These are phyloP conservation scores for Tragelaphus buxtoni DNA, from an alignment of 2,113 vertebrate genomes.

Conservation along the genomic window DNA sequence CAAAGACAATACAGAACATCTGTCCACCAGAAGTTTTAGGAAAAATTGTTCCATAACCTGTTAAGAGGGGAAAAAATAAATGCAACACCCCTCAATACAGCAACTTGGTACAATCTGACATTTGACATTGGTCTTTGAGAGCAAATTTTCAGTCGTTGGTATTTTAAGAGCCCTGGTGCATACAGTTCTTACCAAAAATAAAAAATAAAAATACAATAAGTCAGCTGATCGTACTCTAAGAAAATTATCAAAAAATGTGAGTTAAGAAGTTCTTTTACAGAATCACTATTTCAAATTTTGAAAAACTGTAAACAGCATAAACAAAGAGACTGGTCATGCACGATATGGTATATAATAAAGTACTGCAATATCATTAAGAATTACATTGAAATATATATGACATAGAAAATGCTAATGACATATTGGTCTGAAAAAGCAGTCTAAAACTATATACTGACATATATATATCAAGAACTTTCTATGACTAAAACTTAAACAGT, in stretches of 20 bases:
- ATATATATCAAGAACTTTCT: not conserved
- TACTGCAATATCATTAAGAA: not conserved
- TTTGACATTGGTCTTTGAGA: not conserved
- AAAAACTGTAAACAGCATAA: not conserved
- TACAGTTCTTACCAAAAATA: not conserved
- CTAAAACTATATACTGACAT: not conserved
- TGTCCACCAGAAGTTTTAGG: constrained; percentile 78
- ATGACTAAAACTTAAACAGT: not conserved
- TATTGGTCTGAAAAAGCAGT: not conserved
- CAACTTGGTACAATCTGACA: not conserved
- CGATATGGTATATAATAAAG: not conserved
- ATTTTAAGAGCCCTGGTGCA: not conserved
- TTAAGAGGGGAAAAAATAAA: constrained; percentile 30
- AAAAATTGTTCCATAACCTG: constrained; percentile 78
- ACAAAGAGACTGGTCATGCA: not conserved
- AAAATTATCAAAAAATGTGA: not conserved
- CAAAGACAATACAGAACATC: constrained; percentile 81
- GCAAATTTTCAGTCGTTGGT: not conserved
- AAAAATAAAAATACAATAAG: not conserved
- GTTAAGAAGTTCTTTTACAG: not conserved
- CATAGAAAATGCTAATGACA: not conserved
- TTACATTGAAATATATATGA: not conserved
- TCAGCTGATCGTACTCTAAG: not conserved
- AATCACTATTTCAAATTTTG: not conserved
- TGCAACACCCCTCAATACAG: not conserved